These are phyloP conservation scores for Tachysurus vachellii DNA, from an alignment of 2,113 vertebrate species.

Conservation along the genomic window DNA sequence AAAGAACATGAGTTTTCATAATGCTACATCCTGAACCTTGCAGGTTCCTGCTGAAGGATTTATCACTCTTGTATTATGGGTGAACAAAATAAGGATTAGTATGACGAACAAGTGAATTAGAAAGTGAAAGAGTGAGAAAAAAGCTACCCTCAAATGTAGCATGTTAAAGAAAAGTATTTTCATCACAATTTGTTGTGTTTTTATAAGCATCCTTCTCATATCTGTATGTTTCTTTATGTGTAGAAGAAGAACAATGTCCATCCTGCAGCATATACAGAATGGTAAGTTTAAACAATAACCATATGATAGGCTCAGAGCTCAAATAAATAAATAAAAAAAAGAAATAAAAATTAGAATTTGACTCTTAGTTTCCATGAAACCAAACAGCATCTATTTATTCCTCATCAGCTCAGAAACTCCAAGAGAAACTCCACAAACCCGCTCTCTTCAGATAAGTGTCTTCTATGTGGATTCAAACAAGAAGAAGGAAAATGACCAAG, in stretches of 20 bases:
- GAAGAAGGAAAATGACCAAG: neutral
- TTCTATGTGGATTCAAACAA: neutral
- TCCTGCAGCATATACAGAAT: too few species aligned
- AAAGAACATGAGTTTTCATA: too few species aligned
- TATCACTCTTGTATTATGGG: too few species aligned
- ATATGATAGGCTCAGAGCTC: neutral
- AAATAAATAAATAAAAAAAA: neutral
- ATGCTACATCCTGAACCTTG: too few species aligned
- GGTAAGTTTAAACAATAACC: too few species aligned
- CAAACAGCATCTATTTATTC: neutral
- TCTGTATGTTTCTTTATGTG: too few species aligned
- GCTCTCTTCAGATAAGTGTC: neutral
- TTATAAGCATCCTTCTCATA: too few species aligned
- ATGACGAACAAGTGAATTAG: neutral
- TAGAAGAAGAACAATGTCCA: too few species aligned
- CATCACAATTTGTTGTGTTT: neutral
- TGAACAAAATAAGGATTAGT: neutral
- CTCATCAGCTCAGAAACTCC: neutral
- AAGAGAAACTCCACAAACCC: neutral
- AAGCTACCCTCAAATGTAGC: neutral
- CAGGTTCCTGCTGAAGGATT: too few species aligned
- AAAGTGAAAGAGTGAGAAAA: neutral
- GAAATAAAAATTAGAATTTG: neutral
- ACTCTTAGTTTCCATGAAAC: neutral
- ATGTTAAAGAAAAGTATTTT: neutral